Evolutionary conservation across 2,113 vertebrate genomes (phyloP), one percentile per base, ranked within the genome.

Genomic region (Himantopus leucocephalus): DNA sequence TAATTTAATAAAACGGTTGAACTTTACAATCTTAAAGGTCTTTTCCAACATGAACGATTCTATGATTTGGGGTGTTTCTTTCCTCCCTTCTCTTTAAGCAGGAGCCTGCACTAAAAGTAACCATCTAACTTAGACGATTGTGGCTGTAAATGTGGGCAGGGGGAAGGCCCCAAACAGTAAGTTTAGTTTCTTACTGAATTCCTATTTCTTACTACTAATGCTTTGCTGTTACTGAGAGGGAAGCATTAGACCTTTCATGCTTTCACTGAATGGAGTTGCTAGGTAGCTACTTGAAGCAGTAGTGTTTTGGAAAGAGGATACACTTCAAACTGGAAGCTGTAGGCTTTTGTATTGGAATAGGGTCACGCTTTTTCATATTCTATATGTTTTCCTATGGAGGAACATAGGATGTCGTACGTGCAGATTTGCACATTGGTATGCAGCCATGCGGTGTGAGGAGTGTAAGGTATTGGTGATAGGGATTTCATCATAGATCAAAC

Each of bases 341-440:
- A 88, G 7, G n/a, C 5, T 63, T 74, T 74, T 35, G 10, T 27
- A 6, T 85, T 56, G 29, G 14, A 66, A 9, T 4, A 52, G 17
- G 26, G 24, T 83, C 17, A 52, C 2, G 1, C 4, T 18, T 70
- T 52, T 50, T 72, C 19, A 7, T 80, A 23, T 43, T 70, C 18
- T 39, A 0, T 53, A 24, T 4, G 0, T 63, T 56, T 78, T 71
- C 29, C 8, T 9, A 1, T 16, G 21, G 30, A 74, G 73, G 23
- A 81, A 39, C 14, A 14, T 5, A 17, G n/a, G 30, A 30, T 78
- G 43, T 59, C 0, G 0, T 34, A 37, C 58, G 8, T 45, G 35
- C 47, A 29, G 27, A 43, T 29, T 58, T 60, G 30, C 6, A 58
- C 43, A n/a, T 55, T 3, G 15, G 23, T 53, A 41, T 11, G 6